Evolutionary conservation across 2,888 invertebrate genomes (phyloP).

Genomic region (Oligia fasciuncula): DNA sequence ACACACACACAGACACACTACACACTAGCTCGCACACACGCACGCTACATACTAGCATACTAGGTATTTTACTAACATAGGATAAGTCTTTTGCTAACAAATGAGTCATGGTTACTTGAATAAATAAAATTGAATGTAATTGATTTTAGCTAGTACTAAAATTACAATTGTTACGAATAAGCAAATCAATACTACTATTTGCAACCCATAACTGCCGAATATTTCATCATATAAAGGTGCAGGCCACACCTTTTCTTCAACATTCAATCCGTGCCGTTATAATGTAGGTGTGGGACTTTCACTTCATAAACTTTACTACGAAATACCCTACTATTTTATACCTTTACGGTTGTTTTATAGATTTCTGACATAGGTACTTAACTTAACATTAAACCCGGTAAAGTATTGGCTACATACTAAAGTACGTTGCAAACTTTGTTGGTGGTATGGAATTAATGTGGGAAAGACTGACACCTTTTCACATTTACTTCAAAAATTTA

Average conservation of each 20-base stretch:
- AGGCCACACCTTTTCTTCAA: neutral
- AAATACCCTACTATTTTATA: constrained; percentile 32
- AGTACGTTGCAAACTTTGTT: constrained; percentile 9
- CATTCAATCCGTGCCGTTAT: constrained; percentile 17
- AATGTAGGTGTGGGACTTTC: constrained; percentile 37
- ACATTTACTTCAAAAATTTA: neutral
- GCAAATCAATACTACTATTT: neutral
- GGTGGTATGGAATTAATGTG: constrained; percentile 13
- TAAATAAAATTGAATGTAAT: no score
- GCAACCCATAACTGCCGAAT: constrained; percentile 2
- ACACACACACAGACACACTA: no score
- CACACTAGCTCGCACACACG: no score
- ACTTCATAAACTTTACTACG: constrained; percentile 36
- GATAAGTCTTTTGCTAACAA: no score
- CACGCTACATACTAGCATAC: no score
- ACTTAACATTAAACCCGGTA: constrained; percentile 22
- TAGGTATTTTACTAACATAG: no score
- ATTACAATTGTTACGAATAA: neutral
- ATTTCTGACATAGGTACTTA: constrained; percentile 33
- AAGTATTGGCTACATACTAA: constrained; percentile 4
- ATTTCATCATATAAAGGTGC: neutral
- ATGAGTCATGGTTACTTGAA: no score
- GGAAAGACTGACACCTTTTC: neutral
- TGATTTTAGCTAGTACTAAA: no score
- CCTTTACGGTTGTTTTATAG: constrained; percentile 44